Evolutionary conservation across 2,888 invertebrate genomes (phyloP).

Genomic region (Agapetus fuscipes): DNA sequence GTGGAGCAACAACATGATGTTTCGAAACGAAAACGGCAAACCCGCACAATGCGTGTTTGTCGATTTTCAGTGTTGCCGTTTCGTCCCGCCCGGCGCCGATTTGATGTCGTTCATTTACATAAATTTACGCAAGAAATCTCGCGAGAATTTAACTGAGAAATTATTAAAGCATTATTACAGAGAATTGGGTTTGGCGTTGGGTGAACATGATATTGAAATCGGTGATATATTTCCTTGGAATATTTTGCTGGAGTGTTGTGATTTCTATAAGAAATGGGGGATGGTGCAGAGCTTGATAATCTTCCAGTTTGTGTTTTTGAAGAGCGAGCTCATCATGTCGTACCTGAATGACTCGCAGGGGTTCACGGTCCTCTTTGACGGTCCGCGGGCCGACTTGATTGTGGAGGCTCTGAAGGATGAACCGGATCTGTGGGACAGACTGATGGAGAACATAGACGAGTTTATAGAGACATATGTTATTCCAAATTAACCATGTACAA

Average conservation of each 20-base stretch:
- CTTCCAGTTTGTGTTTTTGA: conserved; percentile 12
- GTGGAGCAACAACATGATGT: conserved; percentile 25
- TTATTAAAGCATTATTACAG: conserved; percentile 12
- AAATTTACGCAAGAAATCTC: conserved; percentile 23
- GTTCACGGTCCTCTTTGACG: conserved; percentile 4
- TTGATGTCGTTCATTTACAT: conserved; percentile 27
- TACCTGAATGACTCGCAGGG: conserved; percentile 5
- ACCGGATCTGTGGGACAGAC: conserved; percentile 1
- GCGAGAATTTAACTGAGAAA: conserved; percentile 7
- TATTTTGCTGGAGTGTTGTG: conserved; percentile 3
- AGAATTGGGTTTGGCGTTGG: conserved; percentile 5
- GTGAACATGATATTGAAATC: conserved; percentile 7
- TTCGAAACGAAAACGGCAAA: conserved; percentile 20
- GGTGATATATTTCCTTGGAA: conserved; percentile 7
- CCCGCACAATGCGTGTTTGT: conserved; percentile 27
- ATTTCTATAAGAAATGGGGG: conserved; percentile 10
- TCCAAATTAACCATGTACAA: too few species aligned
- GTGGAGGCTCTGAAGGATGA: conserved; percentile 2
- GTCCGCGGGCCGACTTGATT: not conserved
- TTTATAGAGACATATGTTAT: conserved; percentile 3
- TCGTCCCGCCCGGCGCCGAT: conserved; percentile 30
- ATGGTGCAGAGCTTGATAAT: conserved; percentile 3
- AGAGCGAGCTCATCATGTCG: not conserved
- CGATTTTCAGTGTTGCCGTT: conserved; percentile 30
- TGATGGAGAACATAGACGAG: conserved; percentile 6